phyloP scores from a whole-genome alignment of 2,888 invertebrate genomes.

The Sepioteuthis lessoniana region DNA sequence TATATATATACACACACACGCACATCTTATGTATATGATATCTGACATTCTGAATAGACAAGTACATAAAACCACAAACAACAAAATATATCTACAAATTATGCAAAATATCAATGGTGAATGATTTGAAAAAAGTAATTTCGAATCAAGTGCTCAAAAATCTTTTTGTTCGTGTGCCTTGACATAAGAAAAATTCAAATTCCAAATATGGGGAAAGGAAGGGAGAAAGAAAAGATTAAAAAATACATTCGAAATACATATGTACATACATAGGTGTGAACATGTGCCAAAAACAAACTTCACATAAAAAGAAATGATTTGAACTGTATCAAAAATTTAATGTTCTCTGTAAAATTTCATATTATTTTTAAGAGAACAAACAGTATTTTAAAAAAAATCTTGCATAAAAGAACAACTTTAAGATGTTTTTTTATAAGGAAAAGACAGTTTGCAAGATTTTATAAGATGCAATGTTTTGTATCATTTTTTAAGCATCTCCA shows the following conservation, averaged over 20 bases:
- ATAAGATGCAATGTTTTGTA: too few relatives aligned
- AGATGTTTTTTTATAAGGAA: too few relatives aligned
- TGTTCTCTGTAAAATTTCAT: too few relatives aligned
- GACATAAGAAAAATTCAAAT: neutral
- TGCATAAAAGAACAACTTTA: too few relatives aligned
- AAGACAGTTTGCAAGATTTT: too few relatives aligned
- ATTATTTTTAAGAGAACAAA: too few relatives aligned
- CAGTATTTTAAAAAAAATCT: too few relatives aligned
- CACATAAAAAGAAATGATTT: neutral
- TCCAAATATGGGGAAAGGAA: neutral
- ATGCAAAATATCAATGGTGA: constrained; percentile 33
- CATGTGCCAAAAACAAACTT: neutral
- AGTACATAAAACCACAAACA: neutral
- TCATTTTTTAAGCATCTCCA: too few relatives aligned
- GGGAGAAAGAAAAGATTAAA: neutral
- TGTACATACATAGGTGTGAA: neutral
- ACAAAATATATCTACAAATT: neutral
- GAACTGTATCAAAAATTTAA: too few relatives aligned
- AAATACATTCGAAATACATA: too few relatives aligned
- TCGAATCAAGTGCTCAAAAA: neutral
- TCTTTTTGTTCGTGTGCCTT: neutral
- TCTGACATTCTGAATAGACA: neutral
- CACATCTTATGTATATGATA: neutral
- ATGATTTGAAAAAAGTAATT: neutral
- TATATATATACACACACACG: too few relatives aligned